These are phyloP conservation scores for Tachuris rubrigastra DNA, from an alignment of 2,113 vertebrate species.

Conservation along the genomic window DNA sequence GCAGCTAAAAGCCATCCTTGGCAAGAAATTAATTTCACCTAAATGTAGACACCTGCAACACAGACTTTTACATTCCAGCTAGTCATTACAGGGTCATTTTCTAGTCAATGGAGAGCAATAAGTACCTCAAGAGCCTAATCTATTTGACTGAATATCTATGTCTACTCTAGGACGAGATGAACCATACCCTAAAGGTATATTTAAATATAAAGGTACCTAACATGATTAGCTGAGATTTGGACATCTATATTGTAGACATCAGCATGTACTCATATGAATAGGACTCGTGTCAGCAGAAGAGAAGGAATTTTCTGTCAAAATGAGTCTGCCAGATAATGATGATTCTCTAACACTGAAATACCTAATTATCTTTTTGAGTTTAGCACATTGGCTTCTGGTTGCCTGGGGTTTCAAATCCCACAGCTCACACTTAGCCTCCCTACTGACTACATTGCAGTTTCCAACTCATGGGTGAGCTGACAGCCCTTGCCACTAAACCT, in stretches of 20 bases:
- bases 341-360: not conserved
- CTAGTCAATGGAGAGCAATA: conserved; percentile 12
- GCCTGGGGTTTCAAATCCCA: not conserved
- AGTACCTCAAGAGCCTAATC: conserved; percentile 17
- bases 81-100: conserved; percentile 30
- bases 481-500: not conserved
- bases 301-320: conserved; percentile 3
- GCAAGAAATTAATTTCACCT: conserved; percentile 14
- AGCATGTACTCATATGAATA: not conserved
- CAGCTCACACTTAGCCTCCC: not conserved
- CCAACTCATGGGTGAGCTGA: not conserved
- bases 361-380: not conserved
- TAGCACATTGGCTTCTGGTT: not conserved
- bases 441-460: not conserved
- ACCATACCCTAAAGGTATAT: conserved; percentile 7
- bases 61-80: not conserved
- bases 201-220: conserved; percentile 17
- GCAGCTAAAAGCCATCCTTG: not conserved
- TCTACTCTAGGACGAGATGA: conserved; percentile 3
- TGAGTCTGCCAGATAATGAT: not conserved
- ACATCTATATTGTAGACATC: conserved; percentile 15
- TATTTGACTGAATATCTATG: not conserved
- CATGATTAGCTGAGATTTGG: not conserved
- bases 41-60: not conserved
- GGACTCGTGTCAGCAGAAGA: not conserved